Percentiles rank a stretch among this genome's conserved stretches.
Conservation (phyloP, 1,140 invertebrate genomes). For the Maconellicoccus hirsutus region DNA sequence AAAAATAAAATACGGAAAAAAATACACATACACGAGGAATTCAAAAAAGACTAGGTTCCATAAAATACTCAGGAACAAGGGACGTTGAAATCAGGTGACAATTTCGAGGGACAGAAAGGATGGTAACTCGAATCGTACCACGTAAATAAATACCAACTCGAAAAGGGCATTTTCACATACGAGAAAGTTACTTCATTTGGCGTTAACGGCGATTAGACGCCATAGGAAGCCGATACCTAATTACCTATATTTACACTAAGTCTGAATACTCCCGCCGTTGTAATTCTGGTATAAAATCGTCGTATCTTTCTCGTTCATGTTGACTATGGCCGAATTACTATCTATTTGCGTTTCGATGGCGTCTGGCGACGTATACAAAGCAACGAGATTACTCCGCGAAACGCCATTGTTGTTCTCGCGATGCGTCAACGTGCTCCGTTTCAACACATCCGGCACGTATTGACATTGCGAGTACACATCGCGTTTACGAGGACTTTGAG, state of each 20-base stretch:
- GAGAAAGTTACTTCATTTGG: no score
- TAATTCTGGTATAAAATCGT: slow-evolving; percentile 12
- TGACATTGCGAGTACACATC: slow-evolving; percentile 4
- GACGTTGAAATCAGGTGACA: no score
- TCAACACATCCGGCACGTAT: slow-evolving; percentile 9
- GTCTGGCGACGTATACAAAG: not conserved
- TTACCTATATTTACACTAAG: not conserved
- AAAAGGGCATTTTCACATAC: no score
- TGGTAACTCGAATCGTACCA: no score
- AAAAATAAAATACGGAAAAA: no score
- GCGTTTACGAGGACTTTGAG: slow-evolving; percentile 1
- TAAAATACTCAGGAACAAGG: no score
- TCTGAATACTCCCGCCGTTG: not conserved
- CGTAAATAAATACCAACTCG: no score
- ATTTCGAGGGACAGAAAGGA: no score
- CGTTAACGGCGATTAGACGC: not conserved
- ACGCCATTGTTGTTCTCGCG: not conserved
- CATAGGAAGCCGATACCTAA: not conserved
- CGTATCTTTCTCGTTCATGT: slow-evolving; percentile 2
- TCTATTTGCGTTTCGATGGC: slow-evolving; percentile 3
- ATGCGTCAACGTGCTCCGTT: not conserved
- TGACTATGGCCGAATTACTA: not conserved
- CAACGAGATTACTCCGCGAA: not conserved
- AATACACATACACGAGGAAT: no score
- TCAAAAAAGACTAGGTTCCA: no score